Evolutionary conservation across 1,140 invertebrate species (phyloP).

Genomic region (Akabosia matsudoensis): DNA sequence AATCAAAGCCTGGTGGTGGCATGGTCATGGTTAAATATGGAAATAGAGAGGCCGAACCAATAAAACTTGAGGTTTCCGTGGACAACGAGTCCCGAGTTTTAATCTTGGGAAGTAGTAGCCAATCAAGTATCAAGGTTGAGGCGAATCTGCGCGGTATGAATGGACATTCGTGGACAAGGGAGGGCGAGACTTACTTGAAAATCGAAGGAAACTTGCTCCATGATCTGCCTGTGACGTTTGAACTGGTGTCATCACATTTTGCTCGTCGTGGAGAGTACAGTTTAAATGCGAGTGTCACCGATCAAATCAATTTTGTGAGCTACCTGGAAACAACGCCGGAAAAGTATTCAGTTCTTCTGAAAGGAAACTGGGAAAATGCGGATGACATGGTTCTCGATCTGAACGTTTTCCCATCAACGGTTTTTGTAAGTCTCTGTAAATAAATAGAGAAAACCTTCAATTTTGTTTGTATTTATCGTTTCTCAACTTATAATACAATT

Average conservation of each 20-base stretch:
- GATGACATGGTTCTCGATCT: background rate
- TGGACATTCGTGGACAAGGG: background rate
- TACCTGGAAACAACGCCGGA: conserved; percentile 22
- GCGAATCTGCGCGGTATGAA: conserved; percentile 12
- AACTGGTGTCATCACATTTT: conserved; percentile 26
- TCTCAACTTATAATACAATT: no score
- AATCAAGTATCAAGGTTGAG: conserved; percentile 12
- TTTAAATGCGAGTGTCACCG: conserved; percentile 31
- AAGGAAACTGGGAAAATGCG: background rate
- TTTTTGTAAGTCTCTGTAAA: background rate
- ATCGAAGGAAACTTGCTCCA: background rate
- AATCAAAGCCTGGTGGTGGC: background rate
- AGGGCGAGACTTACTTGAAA: conserved; percentile 9
- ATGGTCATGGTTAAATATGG: background rate
- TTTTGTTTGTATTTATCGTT: background rate
- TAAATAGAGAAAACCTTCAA: background rate
- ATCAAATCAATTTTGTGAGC: conserved; percentile 18
- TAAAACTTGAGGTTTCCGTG: conserved; percentile 22
- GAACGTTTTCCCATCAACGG: background rate
- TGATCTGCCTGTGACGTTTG: background rate
- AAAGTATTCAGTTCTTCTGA: background rate
- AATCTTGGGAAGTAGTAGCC: conserved; percentile 25
- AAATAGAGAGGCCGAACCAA: background rate
- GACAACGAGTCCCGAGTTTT: conserved; percentile 24
- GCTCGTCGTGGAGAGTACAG: conserved; percentile 17